Conservation (phyloP, 2,888 invertebrate genomes). For the Euzophera pinguis region DNA sequence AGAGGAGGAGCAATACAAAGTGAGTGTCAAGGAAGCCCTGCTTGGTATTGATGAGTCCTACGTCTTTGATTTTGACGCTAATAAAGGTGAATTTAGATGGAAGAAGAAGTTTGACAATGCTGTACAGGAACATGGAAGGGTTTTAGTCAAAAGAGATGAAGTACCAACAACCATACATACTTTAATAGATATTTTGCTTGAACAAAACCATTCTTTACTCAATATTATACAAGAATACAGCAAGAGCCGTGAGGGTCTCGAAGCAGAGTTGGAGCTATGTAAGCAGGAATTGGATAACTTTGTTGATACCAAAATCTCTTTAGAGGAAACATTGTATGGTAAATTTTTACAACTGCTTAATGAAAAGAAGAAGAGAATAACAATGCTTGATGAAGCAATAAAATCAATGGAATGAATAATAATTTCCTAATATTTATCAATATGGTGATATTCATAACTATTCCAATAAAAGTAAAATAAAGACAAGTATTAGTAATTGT, state of each 20-base stretch:
- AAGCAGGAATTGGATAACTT: slow-evolving; percentile 47
- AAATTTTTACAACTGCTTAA: slow-evolving; percentile 61
- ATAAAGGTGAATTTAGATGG: slow-evolving; percentile 44
- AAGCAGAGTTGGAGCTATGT: slow-evolving; percentile 37
- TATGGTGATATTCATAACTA: too few species aligned
- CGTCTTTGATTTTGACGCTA: slow-evolving; percentile 32
- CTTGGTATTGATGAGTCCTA: slow-evolving; percentile 26
- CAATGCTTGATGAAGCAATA: slow-evolving; percentile 48
- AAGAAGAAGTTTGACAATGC: slow-evolving; percentile 41
- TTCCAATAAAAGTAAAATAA: too few species aligned
- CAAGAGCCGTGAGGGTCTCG: slow-evolving; percentile 28
- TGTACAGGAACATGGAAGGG: slow-evolving; percentile 40
- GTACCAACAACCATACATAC: slow-evolving; percentile 31
- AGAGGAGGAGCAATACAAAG: slow-evolving; percentile 38
- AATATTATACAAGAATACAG: slow-evolving; percentile 24
- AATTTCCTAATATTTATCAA: too few species aligned
- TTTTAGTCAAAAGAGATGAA: slow-evolving; percentile 34
- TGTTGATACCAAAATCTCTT: slow-evolving; percentile 39
- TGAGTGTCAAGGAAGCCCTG: slow-evolving; percentile 37
- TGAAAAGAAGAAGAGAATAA: slow-evolving; percentile 57
- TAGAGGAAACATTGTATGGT: slow-evolving; percentile 53
- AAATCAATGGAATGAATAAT: not conserved
- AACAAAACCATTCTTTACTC: slow-evolving; percentile 42
- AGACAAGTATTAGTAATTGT: too few species aligned
- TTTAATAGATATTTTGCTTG: slow-evolving; percentile 47